Evolutionary conservation across 2,888 invertebrate species (phyloP).

Genomic region (Geotrupes spiniger): DNA sequence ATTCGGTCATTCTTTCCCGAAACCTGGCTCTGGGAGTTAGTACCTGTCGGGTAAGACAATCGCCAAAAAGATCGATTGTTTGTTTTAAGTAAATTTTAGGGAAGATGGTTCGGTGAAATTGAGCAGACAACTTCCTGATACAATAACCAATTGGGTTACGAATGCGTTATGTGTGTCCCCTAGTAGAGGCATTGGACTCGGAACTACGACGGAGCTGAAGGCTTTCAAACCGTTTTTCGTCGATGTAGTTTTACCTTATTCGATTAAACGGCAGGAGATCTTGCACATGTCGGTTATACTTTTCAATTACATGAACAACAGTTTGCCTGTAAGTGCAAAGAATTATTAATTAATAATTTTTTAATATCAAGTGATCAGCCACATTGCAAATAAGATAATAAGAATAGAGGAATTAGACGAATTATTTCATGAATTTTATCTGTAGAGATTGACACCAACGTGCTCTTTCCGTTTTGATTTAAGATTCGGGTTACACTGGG

Average conservation of each 20-base stretch:
- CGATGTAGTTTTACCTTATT: conserved; percentile 65
- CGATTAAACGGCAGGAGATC: conserved; percentile 64
- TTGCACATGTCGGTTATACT: conserved; percentile 64
- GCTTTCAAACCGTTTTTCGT: conserved; percentile 74
- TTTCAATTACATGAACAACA: conserved; percentile 70
- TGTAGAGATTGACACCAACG: no score
- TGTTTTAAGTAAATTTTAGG: conserved; percentile 33
- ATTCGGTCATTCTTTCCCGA: conserved; percentile 55
- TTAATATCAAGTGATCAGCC: not conserved
- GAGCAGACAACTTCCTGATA: conserved; percentile 55
- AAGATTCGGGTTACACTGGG: conserved; percentile 40
- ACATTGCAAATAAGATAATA: no score
- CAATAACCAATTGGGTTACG: conserved; percentile 62
- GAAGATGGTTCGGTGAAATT: conserved; percentile 45
- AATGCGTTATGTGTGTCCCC: conserved; percentile 57
- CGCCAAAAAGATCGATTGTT: not conserved
- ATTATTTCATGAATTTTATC: no score
- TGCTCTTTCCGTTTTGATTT: no score
- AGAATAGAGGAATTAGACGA: no score
- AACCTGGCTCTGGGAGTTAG: conserved; percentile 68
- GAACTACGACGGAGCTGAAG: conserved; percentile 40
- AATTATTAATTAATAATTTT: not conserved
- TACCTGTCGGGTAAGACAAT: conserved; percentile 48
- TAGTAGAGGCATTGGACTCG: conserved; percentile 43
- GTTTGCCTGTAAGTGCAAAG: conserved; percentile 59